These are phyloP conservation scores for Toxotes jaculatrix DNA, from an alignment of 2,113 vertebrate genomes.

Conservation along the genomic window DNA sequence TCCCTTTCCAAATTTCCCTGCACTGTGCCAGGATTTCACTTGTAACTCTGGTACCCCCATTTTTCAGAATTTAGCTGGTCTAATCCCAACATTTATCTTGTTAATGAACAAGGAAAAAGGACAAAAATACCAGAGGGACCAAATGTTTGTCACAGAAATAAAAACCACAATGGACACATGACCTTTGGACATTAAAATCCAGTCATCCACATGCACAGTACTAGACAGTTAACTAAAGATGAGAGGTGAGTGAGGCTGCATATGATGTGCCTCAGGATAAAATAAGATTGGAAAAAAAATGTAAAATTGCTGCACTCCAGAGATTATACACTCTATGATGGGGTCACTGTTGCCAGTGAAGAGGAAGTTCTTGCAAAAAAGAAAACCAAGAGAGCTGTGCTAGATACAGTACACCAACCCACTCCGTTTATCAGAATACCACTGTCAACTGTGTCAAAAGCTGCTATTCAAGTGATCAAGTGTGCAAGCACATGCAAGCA, in stretches of 20 bases:
- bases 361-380: conserved; percentile 31
- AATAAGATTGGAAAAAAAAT: conserved; percentile 14
- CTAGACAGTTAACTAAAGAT: neutral
- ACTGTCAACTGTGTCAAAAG: neutral
- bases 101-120: too few species aligned
- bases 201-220: conserved; percentile 1
- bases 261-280: conserved; percentile 20
- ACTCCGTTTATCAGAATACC: neutral
- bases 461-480: neutral
- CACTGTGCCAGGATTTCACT: neutral
- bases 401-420: neutral
- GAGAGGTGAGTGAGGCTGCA: neutral
- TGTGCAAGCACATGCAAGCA: too few species aligned
- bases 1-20: neutral
- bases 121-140: too few species aligned
- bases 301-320: conserved; percentile 26
- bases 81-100: too few species aligned
- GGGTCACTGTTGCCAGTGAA: conserved; percentile 19
- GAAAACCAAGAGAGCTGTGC: conserved; percentile 19
- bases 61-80: too few species aligned
- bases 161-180: neutral
- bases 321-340: conserved; percentile 4
- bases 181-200: neutral
- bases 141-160: neutral
- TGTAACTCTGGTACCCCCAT: neutral